Evolutionary conservation across 1,140 invertebrate genomes (phyloP).

Genomic region (Branchinecta lindahli): DNA sequence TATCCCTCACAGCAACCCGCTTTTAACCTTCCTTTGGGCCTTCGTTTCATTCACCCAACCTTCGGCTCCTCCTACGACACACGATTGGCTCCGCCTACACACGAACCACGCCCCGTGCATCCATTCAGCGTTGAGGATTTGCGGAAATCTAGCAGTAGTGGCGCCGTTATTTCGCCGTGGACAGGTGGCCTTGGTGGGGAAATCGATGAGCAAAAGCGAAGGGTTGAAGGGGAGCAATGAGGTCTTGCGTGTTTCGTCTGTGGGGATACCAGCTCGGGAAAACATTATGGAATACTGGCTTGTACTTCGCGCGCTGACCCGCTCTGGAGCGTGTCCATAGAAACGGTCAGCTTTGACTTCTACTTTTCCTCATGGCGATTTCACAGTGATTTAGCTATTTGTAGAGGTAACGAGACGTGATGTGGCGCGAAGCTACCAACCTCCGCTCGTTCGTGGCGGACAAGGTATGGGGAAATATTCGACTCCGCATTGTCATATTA

Average conservation of each 20-base stretch:
- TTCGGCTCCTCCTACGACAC: neutral
- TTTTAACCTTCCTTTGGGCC: neutral
- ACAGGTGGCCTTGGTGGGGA: neutral
- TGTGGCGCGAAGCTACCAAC: too few relatives aligned
- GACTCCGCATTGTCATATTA: too few relatives aligned
- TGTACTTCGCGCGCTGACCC: too few relatives aligned
- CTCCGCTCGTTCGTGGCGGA: too few relatives aligned
- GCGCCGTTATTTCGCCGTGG: neutral
- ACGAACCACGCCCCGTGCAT: neutral
- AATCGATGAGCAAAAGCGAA: neutral
- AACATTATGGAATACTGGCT: conserved; percentile 96
- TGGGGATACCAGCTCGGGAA: conserved; percentile 89
- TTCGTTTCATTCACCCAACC: neutral
- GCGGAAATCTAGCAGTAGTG: neutral
- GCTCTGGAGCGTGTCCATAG: too few relatives aligned
- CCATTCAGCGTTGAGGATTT: neutral
- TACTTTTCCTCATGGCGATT: too few relatives aligned
- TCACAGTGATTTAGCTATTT: too few relatives aligned
- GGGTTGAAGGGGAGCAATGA: neutral
- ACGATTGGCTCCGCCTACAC: neutral
- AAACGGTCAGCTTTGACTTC: too few relatives aligned
- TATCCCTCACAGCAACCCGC: neutral
- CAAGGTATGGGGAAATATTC: too few relatives aligned
- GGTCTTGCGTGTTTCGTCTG: conserved; percentile 84
- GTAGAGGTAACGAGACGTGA: too few relatives aligned